Percentiles rank a stretch among this genome's conserved stretches.
phyloP scores from a whole-genome alignment of 2,797 vertebrate species.

The Gymnothorax javanicus region DNA sequence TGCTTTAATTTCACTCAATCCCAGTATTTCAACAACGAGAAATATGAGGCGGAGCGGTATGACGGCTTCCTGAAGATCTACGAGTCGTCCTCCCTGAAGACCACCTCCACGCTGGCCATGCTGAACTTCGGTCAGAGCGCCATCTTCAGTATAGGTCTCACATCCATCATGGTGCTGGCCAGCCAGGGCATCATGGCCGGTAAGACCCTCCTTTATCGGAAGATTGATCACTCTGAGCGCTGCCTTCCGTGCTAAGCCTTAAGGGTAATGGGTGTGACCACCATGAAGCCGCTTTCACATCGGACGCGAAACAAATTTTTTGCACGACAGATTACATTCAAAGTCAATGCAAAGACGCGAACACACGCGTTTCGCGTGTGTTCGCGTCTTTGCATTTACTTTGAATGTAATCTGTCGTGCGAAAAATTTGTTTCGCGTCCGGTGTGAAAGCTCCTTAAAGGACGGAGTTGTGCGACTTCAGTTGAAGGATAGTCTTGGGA shows the following conservation, averaged over 20 bases:
- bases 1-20: slow-evolving; percentile 36
- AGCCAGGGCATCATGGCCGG: slow-evolving; percentile 92
- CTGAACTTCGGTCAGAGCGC: slow-evolving; percentile 95
- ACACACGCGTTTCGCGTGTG: too few species aligned
- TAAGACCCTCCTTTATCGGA: slow-evolving; percentile 53
- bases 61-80: slow-evolving; percentile 89
- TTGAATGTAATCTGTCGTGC: too few species aligned
- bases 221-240: neutral
- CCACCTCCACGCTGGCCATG: slow-evolving; percentile 89
- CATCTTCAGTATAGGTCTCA: slow-evolving; percentile 93
- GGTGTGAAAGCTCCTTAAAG: neutral
- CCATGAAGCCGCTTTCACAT: too few species aligned
- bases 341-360: too few species aligned
- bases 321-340: too few species aligned
- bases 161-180: slow-evolving; percentile 90
- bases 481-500: neutral
- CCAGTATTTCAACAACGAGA: slow-evolving; percentile 99
- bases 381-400: too few species aligned
- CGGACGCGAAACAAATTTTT: too few species aligned
- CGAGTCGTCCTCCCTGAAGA: slow-evolving; percentile 92
- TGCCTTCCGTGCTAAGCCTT: neutral
- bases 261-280: neutral
- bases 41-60: slow-evolving; percentile 91
- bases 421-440: too few species aligned
- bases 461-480: neutral